Conservation (phyloP, 2,113 vertebrate genomes). For the Prunella himalayana region DNA sequence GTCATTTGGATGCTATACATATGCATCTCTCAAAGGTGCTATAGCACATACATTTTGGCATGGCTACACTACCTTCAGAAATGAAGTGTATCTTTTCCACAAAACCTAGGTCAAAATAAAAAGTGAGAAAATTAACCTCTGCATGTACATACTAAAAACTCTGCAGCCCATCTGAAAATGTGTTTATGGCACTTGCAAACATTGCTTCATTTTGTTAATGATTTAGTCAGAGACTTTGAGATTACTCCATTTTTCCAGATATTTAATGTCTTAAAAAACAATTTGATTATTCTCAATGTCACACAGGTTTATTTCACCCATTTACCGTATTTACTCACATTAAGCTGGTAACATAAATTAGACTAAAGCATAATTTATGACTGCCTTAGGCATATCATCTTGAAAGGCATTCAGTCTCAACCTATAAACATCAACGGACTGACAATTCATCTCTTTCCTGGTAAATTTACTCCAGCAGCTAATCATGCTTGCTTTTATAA, state of each 20-base stretch:
- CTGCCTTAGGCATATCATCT: background rate
- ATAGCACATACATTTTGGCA: background rate
- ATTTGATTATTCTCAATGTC: constrained; percentile 4
- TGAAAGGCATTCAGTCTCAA: constrained; percentile 3
- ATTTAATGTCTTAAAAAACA: background rate
- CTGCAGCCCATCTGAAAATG: background rate
- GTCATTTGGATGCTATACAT: background rate
- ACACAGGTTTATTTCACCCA: background rate
- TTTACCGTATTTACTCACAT: constrained; percentile 13
- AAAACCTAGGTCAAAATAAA: background rate
- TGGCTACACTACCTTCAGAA: background rate
- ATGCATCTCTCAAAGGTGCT: background rate
- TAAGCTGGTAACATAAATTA: background rate
- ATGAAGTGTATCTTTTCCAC: background rate
- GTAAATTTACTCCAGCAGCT: background rate
- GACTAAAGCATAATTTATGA: constrained; percentile 7
- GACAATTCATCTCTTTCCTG: background rate
- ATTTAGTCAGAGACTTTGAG: background rate
- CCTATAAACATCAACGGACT: background rate
- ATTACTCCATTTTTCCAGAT: background rate
- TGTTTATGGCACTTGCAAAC: background rate
- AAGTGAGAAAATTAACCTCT: background rate
- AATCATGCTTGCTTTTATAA: background rate
- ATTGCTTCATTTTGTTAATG: background rate
- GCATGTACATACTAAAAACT: background rate